Evolutionary conservation across 1,140 invertebrate species (phyloP).

Genomic region (Leptonema lineaticorne): DNA sequence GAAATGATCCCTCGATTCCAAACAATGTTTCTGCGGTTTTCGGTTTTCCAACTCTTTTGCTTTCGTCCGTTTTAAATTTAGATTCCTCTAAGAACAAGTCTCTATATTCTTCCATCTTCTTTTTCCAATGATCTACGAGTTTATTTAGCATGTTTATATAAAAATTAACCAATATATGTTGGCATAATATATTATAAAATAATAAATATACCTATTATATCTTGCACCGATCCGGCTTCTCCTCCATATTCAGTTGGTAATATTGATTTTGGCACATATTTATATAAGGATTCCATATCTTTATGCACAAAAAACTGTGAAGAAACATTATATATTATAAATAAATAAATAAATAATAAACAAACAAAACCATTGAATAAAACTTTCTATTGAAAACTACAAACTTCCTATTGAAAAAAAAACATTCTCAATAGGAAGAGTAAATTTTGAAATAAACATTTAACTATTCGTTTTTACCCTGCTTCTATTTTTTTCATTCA

Average conservation of each 20-base stretch:
- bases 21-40: conserved; percentile 56
- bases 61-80: conserved; percentile 60
- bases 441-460: conserved; percentile 49
- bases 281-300: conserved; percentile 52
- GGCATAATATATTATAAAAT: too few species aligned
- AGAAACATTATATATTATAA: background rate
- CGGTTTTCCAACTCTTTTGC: conserved; percentile 56
- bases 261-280: conserved; percentile 53
- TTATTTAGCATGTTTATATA: too few species aligned
- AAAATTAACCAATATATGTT: too few species aligned
- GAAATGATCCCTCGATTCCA: conserved; percentile 57
- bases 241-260: conserved; percentile 61
- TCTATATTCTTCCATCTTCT: conserved; percentile 47
- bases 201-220: conserved; percentile 45
- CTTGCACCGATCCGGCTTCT: conserved; percentile 50
- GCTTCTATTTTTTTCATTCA: conserved; percentile 36
- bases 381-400: background rate
- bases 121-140: conserved; percentile 48
- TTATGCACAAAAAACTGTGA: conserved; percentile 58
- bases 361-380: background rate
- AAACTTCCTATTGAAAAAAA: background rate
- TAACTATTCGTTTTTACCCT: background rate
- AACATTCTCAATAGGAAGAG: background rate
- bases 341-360: background rate
- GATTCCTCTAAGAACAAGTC: conserved; percentile 57